Evolutionary conservation across 2,797 vertebrate species (phyloP).

Genomic region (Falco novaeseelandiae): DNA sequence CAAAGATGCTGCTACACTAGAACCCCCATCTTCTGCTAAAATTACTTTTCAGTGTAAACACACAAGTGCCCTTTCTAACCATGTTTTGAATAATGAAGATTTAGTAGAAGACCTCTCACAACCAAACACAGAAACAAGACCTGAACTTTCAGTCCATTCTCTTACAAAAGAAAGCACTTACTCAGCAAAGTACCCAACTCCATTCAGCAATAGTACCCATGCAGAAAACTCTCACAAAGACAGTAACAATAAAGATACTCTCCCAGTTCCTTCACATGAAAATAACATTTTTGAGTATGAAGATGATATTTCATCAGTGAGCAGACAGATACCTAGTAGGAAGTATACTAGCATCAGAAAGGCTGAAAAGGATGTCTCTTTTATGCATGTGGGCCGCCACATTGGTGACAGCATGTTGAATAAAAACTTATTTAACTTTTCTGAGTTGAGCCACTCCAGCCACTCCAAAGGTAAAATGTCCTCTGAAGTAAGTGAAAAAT

Average conservation of each 20-base stretch:
- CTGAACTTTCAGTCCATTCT: conserved; percentile 87
- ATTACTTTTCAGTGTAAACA: conserved; percentile 91
- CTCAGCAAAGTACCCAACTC: conserved; percentile 87
- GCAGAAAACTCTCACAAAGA: conserved; percentile 84
- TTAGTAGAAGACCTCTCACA: conserved; percentile 87
- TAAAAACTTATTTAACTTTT: conserved; percentile 79
- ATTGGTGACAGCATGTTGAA: conserved; percentile 76
- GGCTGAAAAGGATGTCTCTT: conserved; percentile 84
- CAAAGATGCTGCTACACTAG: conserved; percentile 86
- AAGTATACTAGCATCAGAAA: conserved; percentile 90
- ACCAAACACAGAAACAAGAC: conserved; percentile 83
- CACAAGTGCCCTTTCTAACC: conserved; percentile 88
- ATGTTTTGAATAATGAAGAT: conserved; percentile 86
- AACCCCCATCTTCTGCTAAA: conserved; percentile 90
- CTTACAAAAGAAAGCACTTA: conserved; percentile 91
- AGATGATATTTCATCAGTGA: conserved; percentile 86
- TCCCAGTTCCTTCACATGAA: conserved; percentile 83
- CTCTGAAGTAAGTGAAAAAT: conserved; percentile 78
- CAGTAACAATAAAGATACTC: conserved; percentile 81
- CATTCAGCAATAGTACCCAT: conserved; percentile 82
- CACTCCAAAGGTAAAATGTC: conserved; percentile 77
- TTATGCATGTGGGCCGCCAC: conserved; percentile 75
- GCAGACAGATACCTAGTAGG: conserved; percentile 86
- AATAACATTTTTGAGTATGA: conserved; percentile 85
- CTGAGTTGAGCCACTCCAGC: conserved; percentile 75